These are phyloP conservation scores for Pantherophis guttatus DNA, from an alignment of 2,113 vertebrate genomes.

Conservation along the genomic window DNA sequence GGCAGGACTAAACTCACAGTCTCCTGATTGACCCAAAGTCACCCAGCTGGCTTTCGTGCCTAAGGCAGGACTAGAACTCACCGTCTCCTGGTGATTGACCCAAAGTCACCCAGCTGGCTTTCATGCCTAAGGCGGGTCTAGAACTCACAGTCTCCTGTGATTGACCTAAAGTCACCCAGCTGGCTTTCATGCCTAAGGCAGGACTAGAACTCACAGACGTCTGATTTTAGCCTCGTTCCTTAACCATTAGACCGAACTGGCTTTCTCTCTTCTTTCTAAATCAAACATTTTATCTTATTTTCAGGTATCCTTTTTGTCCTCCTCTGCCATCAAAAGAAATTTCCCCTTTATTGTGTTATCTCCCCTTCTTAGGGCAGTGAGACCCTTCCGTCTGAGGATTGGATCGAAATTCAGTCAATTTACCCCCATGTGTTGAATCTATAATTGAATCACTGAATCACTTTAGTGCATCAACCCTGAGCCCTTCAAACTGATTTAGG, in stretches of 20 bases:
- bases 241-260: background rate
- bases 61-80: too few species aligned
- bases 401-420: background rate
- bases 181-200: background rate
- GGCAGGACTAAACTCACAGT: fast-evolving
- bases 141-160: background rate
- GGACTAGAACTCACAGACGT: background rate
- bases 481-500: background rate
- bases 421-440: background rate
- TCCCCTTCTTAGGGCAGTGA: background rate
- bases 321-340: background rate
- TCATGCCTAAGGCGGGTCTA: fast-evolving
- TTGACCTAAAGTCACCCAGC: background rate
- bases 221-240: background rate
- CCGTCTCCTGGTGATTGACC: too few species aligned
- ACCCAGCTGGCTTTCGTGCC: too few species aligned
- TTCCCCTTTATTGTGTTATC: background rate
- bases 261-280: background rate
- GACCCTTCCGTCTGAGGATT: background rate
- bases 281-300: background rate
- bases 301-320: background rate
- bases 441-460: background rate
- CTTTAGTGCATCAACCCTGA: background rate
- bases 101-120: background rate
- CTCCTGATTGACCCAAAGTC: too few species aligned